phyloP scores from a whole-genome alignment of 1,140 invertebrate genomes.

The Vanessa tameamea region DNA sequence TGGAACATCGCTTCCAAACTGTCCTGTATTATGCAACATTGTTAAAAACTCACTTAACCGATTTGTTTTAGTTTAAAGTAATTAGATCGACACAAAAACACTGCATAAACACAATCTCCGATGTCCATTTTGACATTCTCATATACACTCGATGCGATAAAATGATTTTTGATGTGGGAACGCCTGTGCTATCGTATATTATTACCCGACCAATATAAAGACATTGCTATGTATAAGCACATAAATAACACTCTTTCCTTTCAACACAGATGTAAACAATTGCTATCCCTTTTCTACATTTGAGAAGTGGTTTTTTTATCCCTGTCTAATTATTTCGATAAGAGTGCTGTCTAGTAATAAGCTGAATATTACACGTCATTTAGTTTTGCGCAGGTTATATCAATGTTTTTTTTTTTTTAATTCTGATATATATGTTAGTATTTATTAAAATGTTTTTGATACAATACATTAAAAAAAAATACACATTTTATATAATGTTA shows the following conservation, averaged over 20 bases:
- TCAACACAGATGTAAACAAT: conserved; percentile 18
- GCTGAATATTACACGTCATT: neutral
- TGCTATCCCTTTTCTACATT: conserved; percentile 4
- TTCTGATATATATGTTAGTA: neutral
- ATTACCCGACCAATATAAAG: conserved; percentile 10
- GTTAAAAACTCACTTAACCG: conserved; percentile 43
- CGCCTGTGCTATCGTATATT: conserved; percentile 28
- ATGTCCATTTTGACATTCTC: conserved; percentile 65
- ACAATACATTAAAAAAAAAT: no score
- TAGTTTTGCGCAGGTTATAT: conserved; percentile 9
- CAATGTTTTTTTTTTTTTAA: neutral
- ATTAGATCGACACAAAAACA: conserved; percentile 47
- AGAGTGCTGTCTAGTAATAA: neutral
- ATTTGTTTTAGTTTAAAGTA: conserved; percentile 41
- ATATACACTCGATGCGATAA: conserved; percentile 29
- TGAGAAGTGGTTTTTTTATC: conserved; percentile 1
- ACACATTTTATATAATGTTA: no score
- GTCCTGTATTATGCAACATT: conserved; percentile 73
- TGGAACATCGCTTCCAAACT: conserved; percentile 63
- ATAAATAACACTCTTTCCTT: conserved; percentile 11
- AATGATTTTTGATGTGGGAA: conserved; percentile 31
- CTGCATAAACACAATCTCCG: conserved; percentile 58
- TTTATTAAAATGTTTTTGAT: neutral
- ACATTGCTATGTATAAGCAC: neutral
- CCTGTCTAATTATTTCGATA: conserved; percentile 6